A percentile compares a stretch with the other conserved stretches of the same genome.
These are phyloP conservation scores for Pseudomyrmex dendroicus DNA, from an alignment of 1,140 invertebrate species.

Conservation along the genomic window DNA sequence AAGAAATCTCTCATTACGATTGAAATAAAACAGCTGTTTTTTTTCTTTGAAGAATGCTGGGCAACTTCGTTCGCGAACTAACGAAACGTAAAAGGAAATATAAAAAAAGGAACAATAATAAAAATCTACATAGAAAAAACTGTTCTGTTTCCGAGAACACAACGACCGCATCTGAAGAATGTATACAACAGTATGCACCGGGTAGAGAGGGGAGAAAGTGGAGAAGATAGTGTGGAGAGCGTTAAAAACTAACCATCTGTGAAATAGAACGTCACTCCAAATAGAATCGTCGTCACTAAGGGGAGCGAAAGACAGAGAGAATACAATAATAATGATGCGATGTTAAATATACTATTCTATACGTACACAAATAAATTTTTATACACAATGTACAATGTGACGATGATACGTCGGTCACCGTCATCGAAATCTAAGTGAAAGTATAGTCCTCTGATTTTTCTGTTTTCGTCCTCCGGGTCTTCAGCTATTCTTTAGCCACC, in stretches of 20 bases:
- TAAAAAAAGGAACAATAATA: conserved; percentile 37
- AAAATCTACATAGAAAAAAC: neutral
- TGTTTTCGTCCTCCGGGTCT: conserved; percentile 45
- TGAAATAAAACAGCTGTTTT: conserved; percentile 28
- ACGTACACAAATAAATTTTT: conserved; percentile 81
- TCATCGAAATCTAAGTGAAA: conserved; percentile 59
- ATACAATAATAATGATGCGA: conserved; percentile 65
- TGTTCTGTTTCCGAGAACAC: conserved; percentile 57
- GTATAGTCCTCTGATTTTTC: conserved; percentile 18
- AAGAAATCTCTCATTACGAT: conserved; percentile 22
- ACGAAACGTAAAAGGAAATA: conserved; percentile 4
- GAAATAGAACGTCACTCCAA: conserved; percentile 27
- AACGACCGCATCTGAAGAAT: conserved; percentile 72
- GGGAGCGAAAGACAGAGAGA: conserved; percentile 62
- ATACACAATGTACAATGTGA: conserved; percentile 81
- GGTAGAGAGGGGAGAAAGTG: no score
- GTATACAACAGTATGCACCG: conserved; percentile 69
- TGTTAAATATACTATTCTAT: conserved; percentile 82
- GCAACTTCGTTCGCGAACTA: no score
- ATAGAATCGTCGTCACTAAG: conserved; percentile 55
- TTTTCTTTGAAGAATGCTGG: conserved; percentile 8
- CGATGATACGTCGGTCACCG: conserved; percentile 12
- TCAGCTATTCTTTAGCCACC: conserved; percentile 83
- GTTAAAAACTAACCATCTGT: conserved; percentile 50
- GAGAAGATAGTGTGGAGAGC: conserved; percentile 15